Base-by-base conservation (phyloP, 2,797 vertebrate species). In the Huso huso region DNA sequence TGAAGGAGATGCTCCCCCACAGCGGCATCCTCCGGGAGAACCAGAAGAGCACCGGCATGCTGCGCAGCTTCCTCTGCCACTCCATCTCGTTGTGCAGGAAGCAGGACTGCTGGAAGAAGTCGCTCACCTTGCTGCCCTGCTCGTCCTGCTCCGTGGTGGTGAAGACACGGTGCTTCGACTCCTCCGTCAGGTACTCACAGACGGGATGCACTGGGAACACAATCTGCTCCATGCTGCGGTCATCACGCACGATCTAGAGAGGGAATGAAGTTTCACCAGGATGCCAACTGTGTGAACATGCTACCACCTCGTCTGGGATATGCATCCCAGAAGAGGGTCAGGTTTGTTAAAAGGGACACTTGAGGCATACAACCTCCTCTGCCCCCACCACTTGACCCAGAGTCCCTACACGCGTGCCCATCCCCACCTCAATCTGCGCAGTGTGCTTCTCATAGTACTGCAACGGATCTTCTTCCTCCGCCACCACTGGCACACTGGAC, bases 81-180 rank as follows among this genome's bases (percentile, higher is more conserved):
- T 97, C 93, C 96, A 99, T 99, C 86, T 99, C 96, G 15, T 97
- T 96, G 71, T 99, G 95, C 65, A 99, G 91, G 81, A 98, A 98
- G 69, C 92, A 92, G 0, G 93, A 90, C 77, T 97, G 95, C 69
- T 97, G 90, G 0, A 98, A 99, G 86, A 97, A 98, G 78, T 97
- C 91, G 1, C 94, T 98, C 87, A 99, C 94, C 86, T 99, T 99
- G 84, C 96, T 98, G 80, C 96, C 93, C 82, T 99, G 96, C 76
- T 99, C 96, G 0, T 99, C 96, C 83, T 95, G 96, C 85, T 99
- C 96, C 0, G 96, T 99, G 79, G 93, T 95, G 83, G 88, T 96
- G 76, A 98, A 96, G 6, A 99, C 90, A 0, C 96, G 71, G 66
- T 84, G 72, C 83, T 98, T 97, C 2, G 96, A 98, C 79, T 99